Base-by-base conservation (phyloP, 2,113 vertebrate genomes). In the Neodontobutis hainanensis region DNA sequence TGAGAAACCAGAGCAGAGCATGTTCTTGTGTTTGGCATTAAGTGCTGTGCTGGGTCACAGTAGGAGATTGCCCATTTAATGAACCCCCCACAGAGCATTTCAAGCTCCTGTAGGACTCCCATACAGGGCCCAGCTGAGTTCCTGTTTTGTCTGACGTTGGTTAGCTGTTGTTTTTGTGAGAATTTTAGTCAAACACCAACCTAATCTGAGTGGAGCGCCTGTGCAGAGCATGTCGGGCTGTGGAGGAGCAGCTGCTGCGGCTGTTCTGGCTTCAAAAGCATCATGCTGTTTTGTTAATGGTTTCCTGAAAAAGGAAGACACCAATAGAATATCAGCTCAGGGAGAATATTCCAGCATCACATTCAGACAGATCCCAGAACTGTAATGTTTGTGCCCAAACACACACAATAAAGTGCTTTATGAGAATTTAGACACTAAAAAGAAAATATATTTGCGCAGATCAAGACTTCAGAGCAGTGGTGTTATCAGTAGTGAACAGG, bases 11-110 rank as follows among this genome's bases (percentile, higher is more conserved):
- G 71, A 72, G 45, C 53, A 35, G 49, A 14, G 32, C 10, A 0
- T 73, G 64, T 42, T 51, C 16, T 66, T 46, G 36, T 67, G 10
- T 75, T 72, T 50, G 32, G 48, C 38, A n/a, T n/a, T n/a, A n/a
- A n/a, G n/a, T n/a, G n/a, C n/a, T n/a, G n/a, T n/a, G n/a, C n/a
- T n/a, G n/a, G n/a, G n/a, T n/a, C n/a, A n/a, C 36, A 38, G 36
- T 38, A 38, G 36, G 36, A 38, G 36, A 4, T 6, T 4, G 36
- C 36, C 36, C 38, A 40, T 5, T 8, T 5, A 5, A 6, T 5
- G 38, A 40, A 8, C 19, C 49, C 19, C 19, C 19, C 8, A 3
- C 19, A 27, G n/a, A n/a, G 19, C 19, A 27, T 27, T 27, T 27
- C 19, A 27, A 27, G 19, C 19, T 27, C 19, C 19, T 27, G 19